Conservation (phyloP, 1,140 invertebrate genomes). For the Amphibalanus amphitrite region DNA sequence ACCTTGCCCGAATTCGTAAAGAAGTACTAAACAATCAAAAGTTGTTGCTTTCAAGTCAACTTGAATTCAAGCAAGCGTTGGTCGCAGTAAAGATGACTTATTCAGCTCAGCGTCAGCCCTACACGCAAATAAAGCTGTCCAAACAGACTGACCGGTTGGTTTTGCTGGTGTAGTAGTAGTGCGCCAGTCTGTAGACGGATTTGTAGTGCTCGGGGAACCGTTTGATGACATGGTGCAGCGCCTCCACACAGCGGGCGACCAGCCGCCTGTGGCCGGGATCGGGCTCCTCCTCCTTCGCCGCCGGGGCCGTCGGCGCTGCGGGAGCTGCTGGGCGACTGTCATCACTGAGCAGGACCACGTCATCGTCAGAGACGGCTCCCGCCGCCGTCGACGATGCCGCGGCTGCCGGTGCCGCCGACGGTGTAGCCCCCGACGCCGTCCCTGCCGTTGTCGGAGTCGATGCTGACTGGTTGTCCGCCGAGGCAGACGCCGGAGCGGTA, state of each 20-base stretch:
- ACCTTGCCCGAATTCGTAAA: too few relatives aligned
- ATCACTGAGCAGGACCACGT: too few relatives aligned
- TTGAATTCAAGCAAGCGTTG: too few relatives aligned
- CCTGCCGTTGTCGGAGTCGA: too few relatives aligned
- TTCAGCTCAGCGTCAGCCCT: too few relatives aligned
- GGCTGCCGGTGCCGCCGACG: slow-evolving; percentile 13
- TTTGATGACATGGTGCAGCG: slow-evolving; percentile 61
- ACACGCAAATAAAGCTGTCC: too few relatives aligned
- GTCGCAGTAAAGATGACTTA: neutral
- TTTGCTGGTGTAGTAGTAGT: slow-evolving; percentile 61
- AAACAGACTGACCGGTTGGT: slow-evolving; percentile 26
- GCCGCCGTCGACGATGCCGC: slow-evolving; percentile 10
- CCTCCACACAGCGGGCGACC: slow-evolving; percentile 44
- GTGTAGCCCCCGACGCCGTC: neutral
- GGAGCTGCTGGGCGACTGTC: too few relatives aligned
- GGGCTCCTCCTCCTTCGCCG: neutral
- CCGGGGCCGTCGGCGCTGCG: too few relatives aligned
- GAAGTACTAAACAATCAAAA: too few relatives aligned
- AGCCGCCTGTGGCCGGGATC: slow-evolving; percentile 2
- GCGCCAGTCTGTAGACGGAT: slow-evolving; percentile 66
- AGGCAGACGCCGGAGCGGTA: too few relatives aligned
- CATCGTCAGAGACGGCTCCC: slow-evolving; percentile 13
- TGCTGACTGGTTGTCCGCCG: too few relatives aligned
- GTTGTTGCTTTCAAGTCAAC: too few relatives aligned
- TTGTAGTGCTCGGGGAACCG: slow-evolving; percentile 85